Percentiles rank a stretch among this genome's conserved stretches.
Evolutionary conservation across 2,113 vertebrate species (phyloP).

Genomic region (Epinephelus cyanopodus): DNA sequence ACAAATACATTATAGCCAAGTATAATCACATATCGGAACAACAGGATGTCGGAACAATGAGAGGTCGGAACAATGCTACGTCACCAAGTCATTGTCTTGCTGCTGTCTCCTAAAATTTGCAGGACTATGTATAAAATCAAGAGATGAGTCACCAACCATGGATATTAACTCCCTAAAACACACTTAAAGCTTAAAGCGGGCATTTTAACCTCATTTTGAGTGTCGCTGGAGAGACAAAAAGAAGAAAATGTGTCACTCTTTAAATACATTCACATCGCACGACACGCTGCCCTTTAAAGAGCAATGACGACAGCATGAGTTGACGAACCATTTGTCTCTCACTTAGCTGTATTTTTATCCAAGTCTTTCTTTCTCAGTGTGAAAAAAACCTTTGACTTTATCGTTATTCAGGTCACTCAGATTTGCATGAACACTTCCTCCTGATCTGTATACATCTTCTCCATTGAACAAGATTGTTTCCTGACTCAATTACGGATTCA

Average conservation of each 20-base stretch:
- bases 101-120: neutral
- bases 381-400: conserved; percentile 20
- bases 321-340: conserved; percentile 6
- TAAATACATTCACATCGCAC: neutral
- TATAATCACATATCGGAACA: no score
- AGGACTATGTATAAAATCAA: neutral
- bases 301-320: neutral
- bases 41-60: no score
- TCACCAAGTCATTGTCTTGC: neutral
- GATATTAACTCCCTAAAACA: neutral
- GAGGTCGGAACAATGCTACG: no score
- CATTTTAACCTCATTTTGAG: neutral
- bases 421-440: conserved; percentile 36
- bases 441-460: conserved; percentile 44
- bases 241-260: neutral
- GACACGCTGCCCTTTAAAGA: neutral
- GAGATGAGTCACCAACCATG: neutral
- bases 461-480: conserved; percentile 36
- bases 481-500: conserved; percentile 66
- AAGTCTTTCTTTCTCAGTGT: neutral
- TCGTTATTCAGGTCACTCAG: conserved; percentile 29
- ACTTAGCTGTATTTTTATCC: neutral
- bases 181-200: neutral
- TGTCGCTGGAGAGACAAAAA: neutral
- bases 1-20: no score